A percentile compares a stretch with the other conserved stretches of the same genome.
phyloP scores from a whole-genome alignment of 2,888 invertebrate species.

The Agrotis ipsilon region DNA sequence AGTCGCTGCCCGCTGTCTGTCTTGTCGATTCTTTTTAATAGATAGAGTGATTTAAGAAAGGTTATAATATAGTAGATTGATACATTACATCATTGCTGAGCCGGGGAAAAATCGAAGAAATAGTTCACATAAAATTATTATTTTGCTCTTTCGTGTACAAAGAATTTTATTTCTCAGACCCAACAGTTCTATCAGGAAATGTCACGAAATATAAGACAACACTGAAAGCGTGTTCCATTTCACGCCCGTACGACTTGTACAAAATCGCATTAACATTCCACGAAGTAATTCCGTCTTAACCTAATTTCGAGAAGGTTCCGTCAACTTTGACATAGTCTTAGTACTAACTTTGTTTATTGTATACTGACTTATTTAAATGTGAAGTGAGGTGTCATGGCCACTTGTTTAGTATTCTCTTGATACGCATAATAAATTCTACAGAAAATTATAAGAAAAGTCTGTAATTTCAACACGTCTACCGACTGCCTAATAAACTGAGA shows the following conservation, averaged over 20 bases:
- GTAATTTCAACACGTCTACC: background rate
- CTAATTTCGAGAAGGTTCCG: slow-evolving; percentile 34
- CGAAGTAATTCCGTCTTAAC: slow-evolving; percentile 34
- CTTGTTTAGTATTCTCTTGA: background rate
- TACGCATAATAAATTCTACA: background rate
- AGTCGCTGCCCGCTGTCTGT: too few species aligned
- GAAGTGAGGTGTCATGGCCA: background rate
- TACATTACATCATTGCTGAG: too few species aligned
- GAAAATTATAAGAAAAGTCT: background rate
- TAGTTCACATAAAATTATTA: too few species aligned
- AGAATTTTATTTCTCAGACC: too few species aligned
- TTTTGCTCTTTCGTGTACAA: too few species aligned
- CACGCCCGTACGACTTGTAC: slow-evolving; percentile 8
- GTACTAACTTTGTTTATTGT: slow-evolving; percentile 7
- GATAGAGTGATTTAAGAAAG: too few species aligned
- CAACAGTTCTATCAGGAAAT: background rate
- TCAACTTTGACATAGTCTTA: slow-evolving; percentile 23
- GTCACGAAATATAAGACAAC: slow-evolving; percentile 30
- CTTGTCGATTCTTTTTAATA: too few species aligned
- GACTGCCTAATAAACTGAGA: too few species aligned
- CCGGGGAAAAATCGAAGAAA: too few species aligned
- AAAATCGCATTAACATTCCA: slow-evolving; percentile 39
- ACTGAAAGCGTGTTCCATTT: slow-evolving; percentile 20
- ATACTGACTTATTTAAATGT: slow-evolving; percentile 15
- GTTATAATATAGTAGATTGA: too few species aligned